Evolutionary conservation across 2,797 vertebrate species (phyloP).

Genomic region (Ceryle rudis): DNA sequence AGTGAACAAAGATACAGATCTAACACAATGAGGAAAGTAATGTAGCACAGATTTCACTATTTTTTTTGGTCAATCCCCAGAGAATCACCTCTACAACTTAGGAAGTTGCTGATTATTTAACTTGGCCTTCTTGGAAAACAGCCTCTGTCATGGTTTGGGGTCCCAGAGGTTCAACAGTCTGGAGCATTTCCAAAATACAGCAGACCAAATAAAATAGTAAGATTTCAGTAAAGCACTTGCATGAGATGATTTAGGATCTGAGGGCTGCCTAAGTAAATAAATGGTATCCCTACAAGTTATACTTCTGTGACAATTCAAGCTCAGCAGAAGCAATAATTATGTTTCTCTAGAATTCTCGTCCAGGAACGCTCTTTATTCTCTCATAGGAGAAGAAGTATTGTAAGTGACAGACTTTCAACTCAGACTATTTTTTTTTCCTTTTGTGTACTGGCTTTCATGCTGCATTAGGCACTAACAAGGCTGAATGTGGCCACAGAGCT

Average conservation of each 20-base stretch:
- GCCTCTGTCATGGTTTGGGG: not conserved
- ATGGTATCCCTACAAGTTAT: not conserved
- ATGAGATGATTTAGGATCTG: not conserved
- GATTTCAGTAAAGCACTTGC: not conserved
- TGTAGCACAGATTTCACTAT: not conserved
- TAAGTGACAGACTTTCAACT: not conserved
- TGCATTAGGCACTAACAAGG: not conserved
- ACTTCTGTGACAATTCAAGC: not conserved
- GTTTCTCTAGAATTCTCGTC: not conserved
- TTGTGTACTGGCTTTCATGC: not conserved
- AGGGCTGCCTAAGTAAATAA: not conserved
- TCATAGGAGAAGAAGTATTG: not conserved
- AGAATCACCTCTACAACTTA: not conserved
- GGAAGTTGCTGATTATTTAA: not conserved
- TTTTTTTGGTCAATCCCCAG: not conserved
- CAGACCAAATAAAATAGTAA: not conserved
- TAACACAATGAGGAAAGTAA: not conserved
- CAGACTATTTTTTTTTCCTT: not conserved
- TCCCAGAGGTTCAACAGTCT: not conserved
- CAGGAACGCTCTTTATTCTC: not conserved
- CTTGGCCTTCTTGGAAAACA: not conserved
- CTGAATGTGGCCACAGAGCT: not conserved
- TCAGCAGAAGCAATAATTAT: not conserved
- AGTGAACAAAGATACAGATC: constrained; percentile 34
- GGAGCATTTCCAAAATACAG: not conserved